phyloP scores from a whole-genome alignment of 2,888 invertebrate species.

The Coelinius sp. region DNA sequence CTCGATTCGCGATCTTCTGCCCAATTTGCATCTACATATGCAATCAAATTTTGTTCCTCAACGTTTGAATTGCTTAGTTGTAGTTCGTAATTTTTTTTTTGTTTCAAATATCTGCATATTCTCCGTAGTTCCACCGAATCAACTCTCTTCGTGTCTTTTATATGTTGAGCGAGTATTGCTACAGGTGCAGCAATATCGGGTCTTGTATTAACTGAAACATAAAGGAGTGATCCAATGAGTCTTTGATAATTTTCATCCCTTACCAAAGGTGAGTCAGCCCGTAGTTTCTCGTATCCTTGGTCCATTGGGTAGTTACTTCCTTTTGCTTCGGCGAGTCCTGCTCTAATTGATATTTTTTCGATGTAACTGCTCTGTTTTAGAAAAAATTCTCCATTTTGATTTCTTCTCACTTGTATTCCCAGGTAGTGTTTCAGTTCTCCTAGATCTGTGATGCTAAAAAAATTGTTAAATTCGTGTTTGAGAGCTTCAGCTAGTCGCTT shows the following conservation, averaged over 20 bases:
- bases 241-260: slow-evolving; percentile 42
- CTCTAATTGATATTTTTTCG: slow-evolving; percentile 35
- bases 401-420: slow-evolving; percentile 42
- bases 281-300: slow-evolving; percentile 37
- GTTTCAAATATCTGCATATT: slow-evolving; percentile 50
- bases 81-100: slow-evolving; percentile 44
- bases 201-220: slow-evolving; percentile 48
- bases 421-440: slow-evolving; percentile 43
- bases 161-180: slow-evolving; percentile 52
- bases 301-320: slow-evolving; percentile 42
- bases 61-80: slow-evolving; percentile 29
- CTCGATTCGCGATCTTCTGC: slow-evolving; percentile 54
- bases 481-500: slow-evolving; percentile 19
- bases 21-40: slow-evolving; percentile 62
- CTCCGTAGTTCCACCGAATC: slow-evolving; percentile 58
- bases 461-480: background rate
- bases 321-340: slow-evolving; percentile 42
- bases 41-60: slow-evolving; percentile 37
- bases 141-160: slow-evolving; percentile 45
- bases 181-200: slow-evolving; percentile 50
- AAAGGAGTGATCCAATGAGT: slow-evolving; percentile 49
- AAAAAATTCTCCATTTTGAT: slow-evolving; percentile 35
- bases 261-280: background rate
- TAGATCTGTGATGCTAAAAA: slow-evolving; percentile 41
- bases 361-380: slow-evolving; percentile 44